Base-by-base conservation (phyloP, 2,797 vertebrate species). In the Oreochromis grahami region DNA sequence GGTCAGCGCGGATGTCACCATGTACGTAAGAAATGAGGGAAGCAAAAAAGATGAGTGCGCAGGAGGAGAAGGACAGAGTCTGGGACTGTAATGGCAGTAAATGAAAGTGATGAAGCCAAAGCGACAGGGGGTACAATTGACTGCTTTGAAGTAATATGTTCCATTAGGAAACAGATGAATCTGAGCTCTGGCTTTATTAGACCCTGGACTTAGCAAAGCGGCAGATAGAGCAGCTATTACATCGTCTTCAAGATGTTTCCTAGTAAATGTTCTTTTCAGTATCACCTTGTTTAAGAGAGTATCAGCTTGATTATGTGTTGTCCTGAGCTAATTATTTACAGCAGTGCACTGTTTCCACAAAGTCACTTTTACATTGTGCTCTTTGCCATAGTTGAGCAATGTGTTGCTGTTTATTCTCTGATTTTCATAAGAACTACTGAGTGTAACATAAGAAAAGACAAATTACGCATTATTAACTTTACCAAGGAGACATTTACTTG, bases 81-180 rank as follows among this genome's bases (percentile, higher is more conserved):
- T 24, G 58, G 52, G 74, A 56, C 78, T 58, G 38, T 91, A 87
- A 84, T 82, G 8, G 87, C 79, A 19, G 86, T 86, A 93, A 93
- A 93, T 91, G 85, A 90, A 91, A 84, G 86, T 84, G 92, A 92
- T 89, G 86, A 86, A 91, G 89, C 48, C 77, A 29, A 63, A 92
- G 87, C n/a, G 83, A 92, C 91, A 83, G 84, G 81, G 74, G 82
- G 68, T 84, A 52, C 86, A 85, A 88, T 84, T 86, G 80, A 38
- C 72, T 7, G 70, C 85, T 82, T 87, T 55, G 52, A 58, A 81
- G 84, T 89, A 92, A 93, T 87, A 32, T 14, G 45, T 51, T 88
- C 83, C 84, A 86, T 86, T 90, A 80, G 76, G 78, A 86, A 81
- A 81, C 82, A 86, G 90, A 88, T 83, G 80, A 89, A 88, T 85